Percentiles rank a stretch among this genome's conserved stretches.
Evolutionary conservation across 2,797 vertebrate species (phyloP).

Genomic region (Rhynchonycteris naso): DNA sequence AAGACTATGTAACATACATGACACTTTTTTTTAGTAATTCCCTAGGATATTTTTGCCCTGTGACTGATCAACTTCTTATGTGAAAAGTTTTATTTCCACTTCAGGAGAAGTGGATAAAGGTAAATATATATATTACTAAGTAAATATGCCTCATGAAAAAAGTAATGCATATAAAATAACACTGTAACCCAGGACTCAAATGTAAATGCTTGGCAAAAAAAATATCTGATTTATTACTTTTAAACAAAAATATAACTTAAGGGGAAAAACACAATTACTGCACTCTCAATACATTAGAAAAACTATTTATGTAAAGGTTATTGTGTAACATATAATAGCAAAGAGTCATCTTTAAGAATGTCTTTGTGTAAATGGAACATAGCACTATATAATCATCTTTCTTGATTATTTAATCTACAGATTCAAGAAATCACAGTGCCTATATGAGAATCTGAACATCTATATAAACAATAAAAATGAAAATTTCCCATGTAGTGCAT

Average conservation of each 20-base stretch:
- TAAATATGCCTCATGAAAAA: not conserved
- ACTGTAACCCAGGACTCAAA: not conserved
- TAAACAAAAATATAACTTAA: not conserved
- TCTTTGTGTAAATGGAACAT: not conserved
- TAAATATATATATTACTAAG: not conserved
- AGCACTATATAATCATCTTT: not conserved
- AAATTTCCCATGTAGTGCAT: not conserved
- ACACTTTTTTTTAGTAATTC: not conserved
- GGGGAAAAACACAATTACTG: not conserved
- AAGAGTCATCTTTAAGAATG: not conserved
- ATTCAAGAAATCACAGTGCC: not conserved
- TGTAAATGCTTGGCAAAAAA: not conserved
- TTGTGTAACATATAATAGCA: not conserved
- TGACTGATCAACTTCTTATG: not conserved
- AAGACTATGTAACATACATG: not conserved
- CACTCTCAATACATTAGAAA: not conserved
- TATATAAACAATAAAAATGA: not conserved
- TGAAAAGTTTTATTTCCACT: constrained; percentile 5
- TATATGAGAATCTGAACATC: not conserved
- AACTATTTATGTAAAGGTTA: not conserved
- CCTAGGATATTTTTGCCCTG: not conserved
- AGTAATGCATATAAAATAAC: not conserved
- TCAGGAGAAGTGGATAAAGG: not conserved
- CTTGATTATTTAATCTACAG: not conserved
- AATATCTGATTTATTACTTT: not conserved